These are phyloP conservation scores for Brachyhypopomus gauderio DNA, from an alignment of 2,113 vertebrate genomes.

Conservation along the genomic window DNA sequence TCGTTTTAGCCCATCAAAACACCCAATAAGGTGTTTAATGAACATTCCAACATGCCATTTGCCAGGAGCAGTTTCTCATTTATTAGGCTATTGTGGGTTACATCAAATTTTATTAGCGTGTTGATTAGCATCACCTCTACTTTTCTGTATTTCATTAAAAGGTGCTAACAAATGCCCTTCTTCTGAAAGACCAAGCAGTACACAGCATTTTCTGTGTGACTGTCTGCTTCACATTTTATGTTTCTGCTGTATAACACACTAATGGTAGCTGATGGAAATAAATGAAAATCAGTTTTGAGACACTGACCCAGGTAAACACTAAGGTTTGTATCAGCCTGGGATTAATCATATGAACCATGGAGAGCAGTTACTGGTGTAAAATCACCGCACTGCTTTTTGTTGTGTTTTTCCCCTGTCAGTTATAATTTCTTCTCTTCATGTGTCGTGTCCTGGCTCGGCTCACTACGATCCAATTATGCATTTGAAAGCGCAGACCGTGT, in stretches of 20 bases:
- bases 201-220: not conserved
- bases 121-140: not conserved
- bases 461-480: slow-evolving; percentile 3
- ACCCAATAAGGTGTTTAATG: not conserved
- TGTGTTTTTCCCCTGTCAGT: slow-evolving; percentile 59
- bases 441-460: slow-evolving; percentile 48
- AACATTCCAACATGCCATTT: not conserved
- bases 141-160: not conserved
- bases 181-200: not conserved
- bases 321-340: not conserved
- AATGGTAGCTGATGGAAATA: not conserved
- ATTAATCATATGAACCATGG: not conserved
- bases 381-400: slow-evolving; percentile 38
- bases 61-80: not conserved
- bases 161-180: not conserved
- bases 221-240: not conserved
- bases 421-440: slow-evolving; percentile 49
- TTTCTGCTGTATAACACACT: not conserved
- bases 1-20: not conserved
- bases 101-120: not conserved
- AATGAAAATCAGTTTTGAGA: not conserved
- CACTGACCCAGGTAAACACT: not conserved
- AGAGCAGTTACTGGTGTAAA: slow-evolving; percentile 41
- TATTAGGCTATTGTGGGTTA: not conserved
- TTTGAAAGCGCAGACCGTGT: not conserved